Evolutionary conservation across 23 tunicate species (phyloP).

Genomic region (Halocynthia aurantium): DNA sequence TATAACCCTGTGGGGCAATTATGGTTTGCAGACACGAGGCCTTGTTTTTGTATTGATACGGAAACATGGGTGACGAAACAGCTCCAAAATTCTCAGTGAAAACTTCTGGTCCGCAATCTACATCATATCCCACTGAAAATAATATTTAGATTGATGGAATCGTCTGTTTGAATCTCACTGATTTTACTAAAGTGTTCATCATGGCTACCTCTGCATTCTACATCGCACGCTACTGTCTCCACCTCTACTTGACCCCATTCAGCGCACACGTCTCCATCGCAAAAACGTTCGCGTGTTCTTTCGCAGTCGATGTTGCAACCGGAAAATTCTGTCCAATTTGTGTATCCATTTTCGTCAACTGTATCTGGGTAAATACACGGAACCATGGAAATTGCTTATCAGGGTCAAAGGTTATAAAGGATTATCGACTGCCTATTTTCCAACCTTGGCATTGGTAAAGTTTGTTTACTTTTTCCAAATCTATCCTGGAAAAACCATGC

Average conservation of each 20-base stretch:
- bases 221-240: slow-evolving; percentile 26
- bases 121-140: slow-evolving; percentile 46
- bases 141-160: not conserved
- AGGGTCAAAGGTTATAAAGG: not conserved
- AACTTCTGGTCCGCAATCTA: slow-evolving; percentile 38
- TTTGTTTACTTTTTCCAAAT: slow-evolving; percentile 42
- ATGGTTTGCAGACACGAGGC: slow-evolving; percentile 69
- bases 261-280: slow-evolving; percentile 59
- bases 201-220: slow-evolving; percentile 16
- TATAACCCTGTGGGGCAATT: slow-evolving; percentile 32
- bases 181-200: no score
- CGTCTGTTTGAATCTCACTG: not conserved
- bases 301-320: slow-evolving; percentile 50
- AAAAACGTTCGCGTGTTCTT: slow-evolving; percentile 38
- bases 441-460: slow-evolving; percentile 42
- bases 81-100: slow-evolving; percentile 21
- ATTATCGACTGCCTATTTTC: not conserved
- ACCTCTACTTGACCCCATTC: slow-evolving; percentile 18
- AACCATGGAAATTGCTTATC: not conserved
- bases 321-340: slow-evolving; percentile 68
- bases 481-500: slow-evolving; percentile 42
- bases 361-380: slow-evolving; percentile 1
- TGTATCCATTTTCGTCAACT: slow-evolving; percentile 36
- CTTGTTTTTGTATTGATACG: slow-evolving; percentile 61
- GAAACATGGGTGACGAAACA: slow-evolving; percentile 65